These are phyloP conservation scores for Loris lydekkerianus DNA, from an alignment of 2,797 vertebrate species.

Conservation along the genomic window DNA sequence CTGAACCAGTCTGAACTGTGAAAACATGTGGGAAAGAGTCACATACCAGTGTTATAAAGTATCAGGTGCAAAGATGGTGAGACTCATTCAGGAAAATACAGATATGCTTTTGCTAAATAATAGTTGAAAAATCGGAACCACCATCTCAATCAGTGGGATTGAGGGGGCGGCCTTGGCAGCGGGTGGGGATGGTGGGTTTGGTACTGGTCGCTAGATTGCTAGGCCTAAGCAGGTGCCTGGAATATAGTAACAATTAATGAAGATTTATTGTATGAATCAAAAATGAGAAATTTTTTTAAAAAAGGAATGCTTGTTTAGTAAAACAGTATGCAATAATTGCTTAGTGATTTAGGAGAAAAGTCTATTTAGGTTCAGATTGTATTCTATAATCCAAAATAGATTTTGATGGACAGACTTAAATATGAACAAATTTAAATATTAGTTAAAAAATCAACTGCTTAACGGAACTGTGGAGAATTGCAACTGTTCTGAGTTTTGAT, in stretches of 20 bases:
- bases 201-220: neutral
- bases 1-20: too few relatives aligned
- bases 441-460: neutral
- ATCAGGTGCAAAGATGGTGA: neutral
- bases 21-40: neutral
- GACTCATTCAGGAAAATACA: neutral
- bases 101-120: neutral
- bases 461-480: neutral
- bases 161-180: neutral
- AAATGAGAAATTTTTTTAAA: neutral
- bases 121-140: neutral
- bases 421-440: neutral
- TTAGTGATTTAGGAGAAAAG: constrained; percentile 13
- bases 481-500: neutral
- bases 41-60: neutral
- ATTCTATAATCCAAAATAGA: neutral
- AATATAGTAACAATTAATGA: neutral
- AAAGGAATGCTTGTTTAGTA: neutral
- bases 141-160: fast-evolving
- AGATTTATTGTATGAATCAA: neutral
- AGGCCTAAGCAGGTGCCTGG: neutral
- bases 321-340: neutral
- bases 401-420: neutral
- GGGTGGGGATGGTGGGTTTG: fast-evolving
- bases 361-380: neutral